Conservation (phyloP, 2,113 vertebrate genomes). For the Irena cyanogastra region DNA sequence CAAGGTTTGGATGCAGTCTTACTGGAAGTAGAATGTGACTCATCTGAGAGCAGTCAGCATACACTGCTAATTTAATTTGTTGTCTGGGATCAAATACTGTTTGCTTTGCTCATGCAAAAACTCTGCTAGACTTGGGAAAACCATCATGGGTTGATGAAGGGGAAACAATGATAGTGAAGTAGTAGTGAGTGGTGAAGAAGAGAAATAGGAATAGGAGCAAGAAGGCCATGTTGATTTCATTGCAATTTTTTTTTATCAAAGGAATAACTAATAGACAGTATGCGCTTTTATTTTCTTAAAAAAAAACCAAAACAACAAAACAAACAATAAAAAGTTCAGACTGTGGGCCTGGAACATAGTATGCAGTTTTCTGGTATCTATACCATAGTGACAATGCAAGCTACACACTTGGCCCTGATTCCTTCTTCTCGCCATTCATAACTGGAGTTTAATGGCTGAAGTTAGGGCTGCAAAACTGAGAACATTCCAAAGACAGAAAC, state of each 20-base stretch:
- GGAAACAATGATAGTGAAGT: neutral
- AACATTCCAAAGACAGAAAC: neutral
- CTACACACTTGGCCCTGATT: neutral
- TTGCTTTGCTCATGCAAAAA: neutral
- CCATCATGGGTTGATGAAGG: neutral
- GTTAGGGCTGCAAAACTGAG: neutral
- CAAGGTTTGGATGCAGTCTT: neutral
- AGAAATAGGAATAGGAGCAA: neutral
- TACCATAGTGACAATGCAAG: neutral
- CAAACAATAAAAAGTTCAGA: neutral
- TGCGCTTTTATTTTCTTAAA: neutral
- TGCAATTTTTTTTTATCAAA: neutral
- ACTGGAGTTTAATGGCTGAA: neutral
- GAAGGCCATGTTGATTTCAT: neutral
- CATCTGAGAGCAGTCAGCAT: neutral
- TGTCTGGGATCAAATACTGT: neutral
- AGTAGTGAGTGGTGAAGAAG: neutral
- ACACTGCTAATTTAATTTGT: neutral
- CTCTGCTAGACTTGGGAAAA: neutral
- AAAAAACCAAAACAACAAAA: neutral
- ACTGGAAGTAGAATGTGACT: neutral
- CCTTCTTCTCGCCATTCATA: neutral
- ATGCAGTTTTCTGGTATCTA: neutral
- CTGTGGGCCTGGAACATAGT: neutral
- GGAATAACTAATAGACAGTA: neutral